Conservation (phyloP, 2,797 vertebrate species). For the Meda fulgida region DNA sequence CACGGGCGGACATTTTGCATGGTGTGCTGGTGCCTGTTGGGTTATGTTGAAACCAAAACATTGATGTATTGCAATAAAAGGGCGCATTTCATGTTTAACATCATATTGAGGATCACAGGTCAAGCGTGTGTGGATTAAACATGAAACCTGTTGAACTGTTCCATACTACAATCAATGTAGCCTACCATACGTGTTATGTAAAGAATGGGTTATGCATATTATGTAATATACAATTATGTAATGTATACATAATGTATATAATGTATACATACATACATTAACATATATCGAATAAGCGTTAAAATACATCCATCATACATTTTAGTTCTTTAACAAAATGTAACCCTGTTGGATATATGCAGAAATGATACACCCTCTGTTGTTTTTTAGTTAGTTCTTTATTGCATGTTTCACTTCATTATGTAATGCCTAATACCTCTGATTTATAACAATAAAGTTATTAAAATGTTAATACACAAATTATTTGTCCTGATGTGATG, state of each 20-base stretch:
- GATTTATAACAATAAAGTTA: background rate
- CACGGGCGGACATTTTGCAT: conserved; percentile 52
- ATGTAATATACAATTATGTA: background rate
- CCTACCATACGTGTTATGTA: background rate
- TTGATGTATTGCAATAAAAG: background rate
- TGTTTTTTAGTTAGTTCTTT: background rate
- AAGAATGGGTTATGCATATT: background rate
- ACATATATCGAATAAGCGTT: background rate
- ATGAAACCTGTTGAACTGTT: background rate
- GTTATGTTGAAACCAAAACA: background rate
- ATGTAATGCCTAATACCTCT: background rate
- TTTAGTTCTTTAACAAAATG: background rate
- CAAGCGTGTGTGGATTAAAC: background rate
- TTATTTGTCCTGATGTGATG: background rate
- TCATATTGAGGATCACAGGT: background rate
- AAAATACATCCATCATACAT: background rate
- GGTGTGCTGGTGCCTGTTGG: background rate
- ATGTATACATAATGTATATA: too few relatives aligned
- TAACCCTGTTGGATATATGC: background rate
- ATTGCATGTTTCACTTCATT: background rate
- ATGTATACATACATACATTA: too few relatives aligned
- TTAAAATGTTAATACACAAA: background rate
- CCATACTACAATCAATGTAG: background rate
- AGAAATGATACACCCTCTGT: background rate
- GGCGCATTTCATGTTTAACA: background rate